A percentile compares a stretch with the other conserved stretches of the same genome.
These are phyloP conservation scores for Chaetodon trifascialis DNA, from an alignment of 2,113 vertebrate genomes.

Conservation along the genomic window DNA sequence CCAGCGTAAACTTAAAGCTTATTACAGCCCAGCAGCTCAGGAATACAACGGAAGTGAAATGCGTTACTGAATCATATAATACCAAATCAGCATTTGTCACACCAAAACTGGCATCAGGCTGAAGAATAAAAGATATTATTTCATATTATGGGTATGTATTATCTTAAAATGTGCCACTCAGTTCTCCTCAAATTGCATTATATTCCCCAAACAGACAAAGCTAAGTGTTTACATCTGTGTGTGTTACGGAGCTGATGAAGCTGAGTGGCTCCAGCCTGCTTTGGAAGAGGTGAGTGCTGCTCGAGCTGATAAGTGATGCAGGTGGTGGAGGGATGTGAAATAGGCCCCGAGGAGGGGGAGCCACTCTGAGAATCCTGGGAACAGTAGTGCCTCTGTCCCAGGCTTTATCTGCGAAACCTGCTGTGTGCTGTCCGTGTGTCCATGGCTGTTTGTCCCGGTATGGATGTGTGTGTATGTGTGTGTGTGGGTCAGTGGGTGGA, in stretches of 20 bases:
- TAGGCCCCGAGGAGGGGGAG: constrained; percentile 9
- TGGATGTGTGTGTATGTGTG: constrained; percentile 16
- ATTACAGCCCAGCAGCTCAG: constrained; percentile 33
- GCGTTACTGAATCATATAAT: not conserved
- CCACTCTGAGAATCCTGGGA: constrained; percentile 43
- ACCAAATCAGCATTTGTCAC: constrained; percentile 16
- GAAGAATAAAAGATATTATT: not conserved
- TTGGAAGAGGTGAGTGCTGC: constrained; percentile 49
- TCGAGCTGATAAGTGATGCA: constrained; percentile 68
- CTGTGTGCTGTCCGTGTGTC: constrained; percentile 45
- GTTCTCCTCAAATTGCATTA: not conserved
- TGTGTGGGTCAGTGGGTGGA: constrained; percentile 47
- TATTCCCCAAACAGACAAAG: constrained; percentile 12
- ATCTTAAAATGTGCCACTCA: constrained; percentile 5
- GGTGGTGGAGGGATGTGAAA: constrained; percentile 67
- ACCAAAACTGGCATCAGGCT: not conserved
- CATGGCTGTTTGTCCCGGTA: constrained; percentile 9
- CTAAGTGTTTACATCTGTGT: constrained; percentile 1
- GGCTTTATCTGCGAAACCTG: constrained; percentile 58
- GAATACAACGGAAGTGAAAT: not conserved
- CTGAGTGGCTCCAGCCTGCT: constrained; percentile 37
- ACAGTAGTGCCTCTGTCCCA: constrained; percentile 59
- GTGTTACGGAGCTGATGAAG: constrained; percentile 29
- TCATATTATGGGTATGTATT: not conserved
- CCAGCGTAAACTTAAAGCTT: constrained; percentile 16